Base-by-base conservation (phyloP, 2,888 invertebrate genomes). In the Tenthredo distinguenda region DNA sequence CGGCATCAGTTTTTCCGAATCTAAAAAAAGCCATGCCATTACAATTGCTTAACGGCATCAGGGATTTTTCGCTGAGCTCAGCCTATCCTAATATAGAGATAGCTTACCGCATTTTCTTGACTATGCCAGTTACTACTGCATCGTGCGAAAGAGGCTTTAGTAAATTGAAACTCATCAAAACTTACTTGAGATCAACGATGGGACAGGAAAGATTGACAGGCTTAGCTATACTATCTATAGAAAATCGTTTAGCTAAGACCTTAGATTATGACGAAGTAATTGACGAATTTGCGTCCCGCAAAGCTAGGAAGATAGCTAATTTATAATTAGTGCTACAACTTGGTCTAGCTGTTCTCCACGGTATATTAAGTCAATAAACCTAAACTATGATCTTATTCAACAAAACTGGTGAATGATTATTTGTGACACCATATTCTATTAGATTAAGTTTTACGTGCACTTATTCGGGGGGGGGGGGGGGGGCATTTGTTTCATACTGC, bases 171-270 rank as follows among this genome's bases (percentile, higher is more conserved):
- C 72, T 84, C 72, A 84, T 81, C 50, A 84, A 83, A 83, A 83
- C 84, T 12, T 83, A 65, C 81, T 18, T 85, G 55, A 37, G 85
- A 79, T 81, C 85, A 83, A 85, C 81, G 40, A 85, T 85, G 55
- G 37, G 85, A n/a, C 85, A 84, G 62, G 79, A 85, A 47, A 77
- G 79, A 65, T 58, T 85, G 47, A 12, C 47, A 15, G n/a, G n/a
- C n/a, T n/a, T n/a, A 15, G 47, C 47, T 50, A 50, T 50, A 50
- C 47, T 50, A 15, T 50, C 15, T 15, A 50, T 50, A 15, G 47
- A 50, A 50, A 50, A 18, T 50, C 12, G 47, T 50, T 62, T 26
- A 86, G 86, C 86, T 88, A 88, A 65, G 87, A 89, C 26, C 72
- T 87, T 34, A 88, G 76, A 76, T 15, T 76, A 76, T 50, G 37